Evolutionary conservation across 30 jellyfish, hydroid and myxozoan genomes (phyloP).

Genomic region (Pelagia noctiluca): DNA sequence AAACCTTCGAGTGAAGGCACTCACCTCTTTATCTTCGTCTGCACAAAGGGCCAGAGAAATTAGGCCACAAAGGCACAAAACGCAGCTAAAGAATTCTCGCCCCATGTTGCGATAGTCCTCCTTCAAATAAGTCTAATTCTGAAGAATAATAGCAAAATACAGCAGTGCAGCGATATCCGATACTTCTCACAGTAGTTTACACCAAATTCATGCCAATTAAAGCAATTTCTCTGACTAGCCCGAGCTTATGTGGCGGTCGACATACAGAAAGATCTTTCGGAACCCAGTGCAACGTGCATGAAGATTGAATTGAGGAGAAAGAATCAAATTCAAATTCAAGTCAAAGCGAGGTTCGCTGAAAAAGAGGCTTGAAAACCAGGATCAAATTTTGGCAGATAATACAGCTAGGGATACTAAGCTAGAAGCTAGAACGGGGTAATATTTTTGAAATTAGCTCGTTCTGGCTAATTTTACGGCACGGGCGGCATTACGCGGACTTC

Average conservation of each 20-base stretch:
- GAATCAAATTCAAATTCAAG: no score
- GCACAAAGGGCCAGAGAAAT: not conserved
- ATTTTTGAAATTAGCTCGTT: not conserved
- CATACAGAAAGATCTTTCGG: not conserved
- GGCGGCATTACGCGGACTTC: no score
- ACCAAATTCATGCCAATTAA: not conserved
- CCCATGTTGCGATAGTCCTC: not conserved
- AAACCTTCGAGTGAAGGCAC: not conserved
- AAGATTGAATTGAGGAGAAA: no score
- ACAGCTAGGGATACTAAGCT: not conserved
- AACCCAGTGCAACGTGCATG: conserved; percentile 2
- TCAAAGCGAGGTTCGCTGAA: not conserved
- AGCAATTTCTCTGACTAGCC: not conserved
- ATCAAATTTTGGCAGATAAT: no score
- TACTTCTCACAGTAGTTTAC: no score
- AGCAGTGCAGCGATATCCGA: no score
- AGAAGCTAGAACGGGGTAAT: not conserved
- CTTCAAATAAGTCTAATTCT: not conserved
- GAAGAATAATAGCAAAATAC: not conserved
- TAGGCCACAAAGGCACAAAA: not conserved
- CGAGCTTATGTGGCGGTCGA: not conserved
- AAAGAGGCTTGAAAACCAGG: no score
- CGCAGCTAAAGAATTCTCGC: not conserved
- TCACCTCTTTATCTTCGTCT: not conserved
- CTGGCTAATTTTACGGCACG: no score